Percentiles rank a stretch among this genome's conserved stretches.
phyloP scores from a whole-genome alignment of 2,888 invertebrate genomes.

The Aricia artaxerxes region DNA sequence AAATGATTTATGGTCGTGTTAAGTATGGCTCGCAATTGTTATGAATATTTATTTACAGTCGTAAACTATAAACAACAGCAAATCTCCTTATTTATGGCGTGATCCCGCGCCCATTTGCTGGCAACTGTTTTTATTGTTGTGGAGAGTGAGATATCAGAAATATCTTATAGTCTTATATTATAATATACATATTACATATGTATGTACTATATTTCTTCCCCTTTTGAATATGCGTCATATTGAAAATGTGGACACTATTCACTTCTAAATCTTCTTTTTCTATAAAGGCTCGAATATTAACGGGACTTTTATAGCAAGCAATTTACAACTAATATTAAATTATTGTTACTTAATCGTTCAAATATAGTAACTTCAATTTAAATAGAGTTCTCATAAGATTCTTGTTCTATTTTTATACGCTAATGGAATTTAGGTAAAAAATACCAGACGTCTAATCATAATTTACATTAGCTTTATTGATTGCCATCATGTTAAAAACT shows the following conservation, averaged over 20 bases:
- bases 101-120: conserved; percentile 69
- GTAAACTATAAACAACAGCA: conserved; percentile 78
- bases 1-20: conserved; percentile 76
- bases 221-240: background rate
- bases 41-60: conserved; percentile 77
- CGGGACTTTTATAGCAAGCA: background rate
- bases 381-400: background rate
- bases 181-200: background rate
- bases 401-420: background rate
- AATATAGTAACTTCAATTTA: background rate
- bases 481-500: background rate
- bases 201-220: background rate
- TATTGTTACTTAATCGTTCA: background rate
- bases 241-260: background rate
- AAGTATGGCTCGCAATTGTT: conserved; percentile 78
- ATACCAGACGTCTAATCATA: background rate
- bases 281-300: background rate
- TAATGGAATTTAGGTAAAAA: background rate
- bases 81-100: conserved; percentile 78
- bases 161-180: background rate
- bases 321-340: background rate
- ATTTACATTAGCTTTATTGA: conserved; percentile 4
- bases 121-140: conserved; percentile 51
- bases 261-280: background rate
- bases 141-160: conserved; percentile 12